Percentiles rank a stretch among this genome's conserved stretches.
These are phyloP conservation scores for Smutsia temminckii DNA, from an alignment of 2,797 vertebrate genomes.

Conservation along the genomic window DNA sequence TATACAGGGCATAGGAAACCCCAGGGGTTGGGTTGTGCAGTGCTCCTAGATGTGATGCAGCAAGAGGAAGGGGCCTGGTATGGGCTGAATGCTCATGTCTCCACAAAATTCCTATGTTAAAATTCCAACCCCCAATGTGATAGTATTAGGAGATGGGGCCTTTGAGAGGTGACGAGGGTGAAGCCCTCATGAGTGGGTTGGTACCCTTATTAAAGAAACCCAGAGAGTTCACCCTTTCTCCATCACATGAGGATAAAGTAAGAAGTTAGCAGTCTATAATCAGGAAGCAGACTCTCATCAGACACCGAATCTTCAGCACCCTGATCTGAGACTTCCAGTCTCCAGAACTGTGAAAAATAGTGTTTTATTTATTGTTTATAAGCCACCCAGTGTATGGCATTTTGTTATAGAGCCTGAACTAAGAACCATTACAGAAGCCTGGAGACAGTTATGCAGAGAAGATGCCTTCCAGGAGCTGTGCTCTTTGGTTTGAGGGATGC, in stretches of 20 bases:
- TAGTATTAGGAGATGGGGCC: background rate
- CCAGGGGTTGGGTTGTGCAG: background rate
- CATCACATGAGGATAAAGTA: background rate
- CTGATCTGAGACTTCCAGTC: background rate
- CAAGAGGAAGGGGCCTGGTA: background rate
- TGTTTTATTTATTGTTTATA: background rate
- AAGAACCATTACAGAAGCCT: background rate
- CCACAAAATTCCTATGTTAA: background rate
- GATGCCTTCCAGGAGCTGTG: background rate
- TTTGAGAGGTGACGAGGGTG: background rate
- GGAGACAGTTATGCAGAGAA: background rate
- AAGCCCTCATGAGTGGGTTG: background rate
- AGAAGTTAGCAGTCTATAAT: background rate
- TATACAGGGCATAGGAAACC: background rate
- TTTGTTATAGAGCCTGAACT: background rate
- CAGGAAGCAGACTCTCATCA: background rate
- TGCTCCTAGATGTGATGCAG: background rate
- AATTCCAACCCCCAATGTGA: background rate
- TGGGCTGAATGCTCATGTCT: background rate
- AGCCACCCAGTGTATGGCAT: background rate
- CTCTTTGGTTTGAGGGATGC: background rate
- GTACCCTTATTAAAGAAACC: background rate
- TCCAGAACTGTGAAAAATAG: background rate
- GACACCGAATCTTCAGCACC: background rate
- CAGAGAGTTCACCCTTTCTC: background rate